These are phyloP conservation scores for Tribolium madens DNA, from an alignment of 1,140 invertebrate genomes.

Conservation along the genomic window DNA sequence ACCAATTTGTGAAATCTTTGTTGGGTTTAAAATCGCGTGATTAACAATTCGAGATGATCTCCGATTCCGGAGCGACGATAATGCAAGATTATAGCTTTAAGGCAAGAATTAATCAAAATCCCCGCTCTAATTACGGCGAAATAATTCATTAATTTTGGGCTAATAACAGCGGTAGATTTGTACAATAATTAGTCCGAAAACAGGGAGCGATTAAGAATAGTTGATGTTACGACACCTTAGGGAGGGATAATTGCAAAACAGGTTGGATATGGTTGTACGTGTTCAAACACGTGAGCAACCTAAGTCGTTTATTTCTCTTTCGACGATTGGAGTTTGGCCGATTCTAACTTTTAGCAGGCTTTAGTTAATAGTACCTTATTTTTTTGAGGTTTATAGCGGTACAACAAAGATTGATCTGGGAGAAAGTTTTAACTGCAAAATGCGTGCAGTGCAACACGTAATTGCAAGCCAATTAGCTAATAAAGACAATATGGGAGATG, in stretches of 20 bases:
- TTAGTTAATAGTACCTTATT: conserved; percentile 57
- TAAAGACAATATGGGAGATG: conserved; percentile 18
- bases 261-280: conserved; percentile 42
- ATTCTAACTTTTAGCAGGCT: conserved; percentile 53
- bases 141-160: conserved; percentile 51
- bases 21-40: conserved; percentile 26
- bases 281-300: conserved; percentile 50
- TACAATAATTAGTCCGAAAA: conserved; percentile 54
- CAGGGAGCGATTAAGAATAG: conserved; percentile 49
- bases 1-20: conserved; percentile 20
- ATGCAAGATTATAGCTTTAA: conserved; percentile 34
- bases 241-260: conserved; percentile 46
- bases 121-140: conserved; percentile 48
- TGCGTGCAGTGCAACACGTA: conserved; percentile 19
- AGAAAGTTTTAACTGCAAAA: conserved; percentile 54
- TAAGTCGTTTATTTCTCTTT: conserved; percentile 46
- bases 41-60: conserved; percentile 28
- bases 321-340: conserved; percentile 50
- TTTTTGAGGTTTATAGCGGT: conserved; percentile 54
- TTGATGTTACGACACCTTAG: conserved; percentile 34
- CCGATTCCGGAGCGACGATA: conserved; percentile 35
- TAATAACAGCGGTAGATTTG: conserved; percentile 51
- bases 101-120: conserved; percentile 50
- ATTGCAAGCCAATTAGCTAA: conserved; percentile 30
- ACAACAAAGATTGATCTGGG: conserved; percentile 51